A percentile compares a stretch with the other conserved stretches of the same genome.
Evolutionary conservation across 2,113 vertebrate species (phyloP).

Genomic region (Dicrurus megarhynchus): DNA sequence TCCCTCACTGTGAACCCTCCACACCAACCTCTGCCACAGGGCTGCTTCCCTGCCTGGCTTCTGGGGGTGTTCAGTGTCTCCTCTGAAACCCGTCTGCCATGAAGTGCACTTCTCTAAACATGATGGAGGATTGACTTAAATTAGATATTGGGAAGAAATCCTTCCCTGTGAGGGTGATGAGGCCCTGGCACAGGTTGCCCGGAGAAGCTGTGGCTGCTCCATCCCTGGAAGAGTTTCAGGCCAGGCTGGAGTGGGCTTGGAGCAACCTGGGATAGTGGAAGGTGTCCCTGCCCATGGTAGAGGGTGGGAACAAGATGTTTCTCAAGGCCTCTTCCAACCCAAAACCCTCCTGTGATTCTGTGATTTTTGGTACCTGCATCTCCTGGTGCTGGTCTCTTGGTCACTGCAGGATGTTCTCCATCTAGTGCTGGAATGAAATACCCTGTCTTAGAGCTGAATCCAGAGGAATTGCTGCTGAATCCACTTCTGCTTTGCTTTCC

Average conservation of each 20-base stretch:
- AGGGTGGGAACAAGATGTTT: neutral
- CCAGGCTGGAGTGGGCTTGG: neutral
- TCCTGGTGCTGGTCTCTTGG: neutral
- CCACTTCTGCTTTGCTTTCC: neutral
- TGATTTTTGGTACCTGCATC: neutral
- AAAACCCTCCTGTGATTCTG: neutral
- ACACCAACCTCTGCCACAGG: fast-evolving
- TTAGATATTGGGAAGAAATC: neutral
- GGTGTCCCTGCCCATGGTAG: neutral
- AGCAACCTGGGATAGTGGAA: neutral
- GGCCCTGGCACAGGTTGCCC: neutral
- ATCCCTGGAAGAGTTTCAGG: neutral
- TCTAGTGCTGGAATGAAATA: neutral
- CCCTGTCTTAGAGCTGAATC: neutral
- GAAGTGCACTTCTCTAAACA: neutral
- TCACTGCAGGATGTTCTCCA: neutral
- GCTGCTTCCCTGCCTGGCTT: neutral
- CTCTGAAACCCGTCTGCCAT: neutral
- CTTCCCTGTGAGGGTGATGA: neutral
- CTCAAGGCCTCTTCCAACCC: neutral
- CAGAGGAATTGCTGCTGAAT: neutral
- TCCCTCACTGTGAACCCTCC: neutral
- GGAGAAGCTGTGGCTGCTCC: neutral
- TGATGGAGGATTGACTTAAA: neutral
- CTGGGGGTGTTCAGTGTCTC: fast-evolving